phyloP scores from a whole-genome alignment of 2,797 vertebrate genomes.

The Sylvia borin region DNA sequence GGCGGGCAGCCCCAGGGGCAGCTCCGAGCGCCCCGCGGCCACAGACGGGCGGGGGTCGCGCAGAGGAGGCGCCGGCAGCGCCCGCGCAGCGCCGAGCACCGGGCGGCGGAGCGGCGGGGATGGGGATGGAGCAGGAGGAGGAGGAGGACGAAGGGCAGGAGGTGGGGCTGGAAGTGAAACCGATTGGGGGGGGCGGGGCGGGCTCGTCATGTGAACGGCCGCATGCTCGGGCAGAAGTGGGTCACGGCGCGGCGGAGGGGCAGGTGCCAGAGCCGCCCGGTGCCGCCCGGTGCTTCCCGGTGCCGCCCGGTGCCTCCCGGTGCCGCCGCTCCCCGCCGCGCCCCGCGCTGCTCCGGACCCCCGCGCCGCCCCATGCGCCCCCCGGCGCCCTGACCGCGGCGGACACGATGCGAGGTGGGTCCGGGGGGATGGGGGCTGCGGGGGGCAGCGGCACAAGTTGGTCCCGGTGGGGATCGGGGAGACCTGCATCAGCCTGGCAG shows the following conservation, averaged over 20 bases:
- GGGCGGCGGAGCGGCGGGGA: neutral
- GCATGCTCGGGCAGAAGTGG: conserved; percentile 66
- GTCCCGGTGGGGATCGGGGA: neutral
- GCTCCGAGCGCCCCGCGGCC: neutral
- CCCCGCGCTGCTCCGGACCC: neutral
- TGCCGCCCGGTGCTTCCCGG: neutral
- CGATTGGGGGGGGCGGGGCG: conserved; percentile 45
- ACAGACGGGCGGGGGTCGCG: neutral
- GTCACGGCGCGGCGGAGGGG: conserved; percentile 51
- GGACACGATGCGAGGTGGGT: conserved; percentile 54
- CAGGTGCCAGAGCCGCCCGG: conserved; percentile 29
- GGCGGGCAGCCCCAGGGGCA: conserved; percentile 13
- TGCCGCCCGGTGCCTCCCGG: neutral
- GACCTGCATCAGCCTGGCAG: neutral
- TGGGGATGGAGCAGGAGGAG: neutral
- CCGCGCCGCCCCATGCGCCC: conserved; percentile 18
- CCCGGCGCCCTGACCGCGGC: conserved; percentile 12
- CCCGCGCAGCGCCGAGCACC: neutral
- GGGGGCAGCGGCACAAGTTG: neutral
- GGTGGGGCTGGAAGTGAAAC: conserved; percentile 28
- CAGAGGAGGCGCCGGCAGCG: neutral
- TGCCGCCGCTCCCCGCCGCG: neutral
- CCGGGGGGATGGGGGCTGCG: neutral
- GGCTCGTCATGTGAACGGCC: conserved; percentile 65
- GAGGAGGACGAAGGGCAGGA: neutral